These are phyloP conservation scores for Schizaphis graminum DNA, from an alignment of 2,888 invertebrate species.

Conservation along the genomic window DNA sequence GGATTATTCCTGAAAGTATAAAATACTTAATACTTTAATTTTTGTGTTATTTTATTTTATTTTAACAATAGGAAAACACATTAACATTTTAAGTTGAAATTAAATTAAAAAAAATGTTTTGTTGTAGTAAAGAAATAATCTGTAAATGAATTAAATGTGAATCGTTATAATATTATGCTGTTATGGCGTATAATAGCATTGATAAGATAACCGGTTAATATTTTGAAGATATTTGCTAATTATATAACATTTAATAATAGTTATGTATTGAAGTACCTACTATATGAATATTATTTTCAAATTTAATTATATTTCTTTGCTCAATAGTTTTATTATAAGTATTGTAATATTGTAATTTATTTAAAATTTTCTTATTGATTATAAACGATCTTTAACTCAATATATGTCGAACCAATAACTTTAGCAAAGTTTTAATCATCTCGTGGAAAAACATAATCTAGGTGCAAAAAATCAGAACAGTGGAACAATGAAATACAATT, in stretches of 20 bases:
- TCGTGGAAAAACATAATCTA: neutral
- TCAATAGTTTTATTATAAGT: neutral
- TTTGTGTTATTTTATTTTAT: neutral
- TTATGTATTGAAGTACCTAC: neutral
- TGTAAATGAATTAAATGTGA: neutral
- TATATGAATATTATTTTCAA: neutral
- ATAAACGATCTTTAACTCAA: neutral
- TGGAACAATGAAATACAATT: neutral
- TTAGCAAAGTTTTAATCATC: neutral
- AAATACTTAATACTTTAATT: neutral
- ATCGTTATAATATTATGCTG: neutral
- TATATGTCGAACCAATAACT: neutral
- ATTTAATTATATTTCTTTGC: neutral
- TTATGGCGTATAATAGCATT: neutral
- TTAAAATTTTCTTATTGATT: neutral
- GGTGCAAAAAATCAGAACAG: neutral
- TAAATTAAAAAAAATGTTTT: neutral
- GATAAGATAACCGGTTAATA: neutral
- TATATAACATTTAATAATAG: neutral
- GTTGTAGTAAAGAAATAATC: neutral
- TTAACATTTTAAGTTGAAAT: neutral
- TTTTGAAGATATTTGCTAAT: neutral
- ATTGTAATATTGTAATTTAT: neutral
- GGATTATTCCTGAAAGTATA: neutral
- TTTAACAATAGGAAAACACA: neutral